phyloP scores from a whole-genome alignment of 2,113 vertebrate genomes.

The Elephantulus edwardii region DNA sequence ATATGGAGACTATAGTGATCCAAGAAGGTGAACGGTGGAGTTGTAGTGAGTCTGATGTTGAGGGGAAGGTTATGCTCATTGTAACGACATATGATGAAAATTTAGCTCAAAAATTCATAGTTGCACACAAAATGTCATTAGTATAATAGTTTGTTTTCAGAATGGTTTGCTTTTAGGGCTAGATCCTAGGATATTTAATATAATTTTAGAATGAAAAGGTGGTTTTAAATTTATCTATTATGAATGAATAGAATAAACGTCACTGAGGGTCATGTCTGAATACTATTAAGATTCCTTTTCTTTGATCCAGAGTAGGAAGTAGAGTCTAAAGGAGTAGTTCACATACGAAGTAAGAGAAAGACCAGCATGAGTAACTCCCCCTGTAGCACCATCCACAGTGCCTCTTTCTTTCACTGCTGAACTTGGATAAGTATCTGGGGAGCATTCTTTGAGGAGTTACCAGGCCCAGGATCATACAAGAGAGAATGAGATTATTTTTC shows the following conservation, averaged over 20 bases:
- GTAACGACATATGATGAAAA: neutral
- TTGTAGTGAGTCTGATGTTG: too few species aligned
- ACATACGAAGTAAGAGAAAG: neutral
- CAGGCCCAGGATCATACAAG: neutral
- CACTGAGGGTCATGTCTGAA: neutral
- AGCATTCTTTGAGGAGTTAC: neutral
- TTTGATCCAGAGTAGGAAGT: neutral
- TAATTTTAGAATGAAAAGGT: neutral
- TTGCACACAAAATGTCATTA: neutral
- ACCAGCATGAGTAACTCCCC: accelerated
- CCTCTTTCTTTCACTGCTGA: neutral
- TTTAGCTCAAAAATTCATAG: neutral
- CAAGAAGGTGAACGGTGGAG: too few species aligned
- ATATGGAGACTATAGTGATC: too few species aligned
- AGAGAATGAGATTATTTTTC: neutral
- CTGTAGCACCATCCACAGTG: accelerated
- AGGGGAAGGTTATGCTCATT: too few species aligned
- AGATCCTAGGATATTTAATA: neutral
- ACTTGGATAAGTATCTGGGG: neutral
- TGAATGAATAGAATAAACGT: neutral
- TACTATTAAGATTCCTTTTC: neutral
- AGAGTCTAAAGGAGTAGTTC: neutral
- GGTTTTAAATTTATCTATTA: neutral
- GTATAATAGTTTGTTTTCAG: neutral
- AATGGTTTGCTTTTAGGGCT: neutral